Base-by-base conservation (phyloP, 2,797 vertebrate genomes). In the Columba guinea region DNA sequence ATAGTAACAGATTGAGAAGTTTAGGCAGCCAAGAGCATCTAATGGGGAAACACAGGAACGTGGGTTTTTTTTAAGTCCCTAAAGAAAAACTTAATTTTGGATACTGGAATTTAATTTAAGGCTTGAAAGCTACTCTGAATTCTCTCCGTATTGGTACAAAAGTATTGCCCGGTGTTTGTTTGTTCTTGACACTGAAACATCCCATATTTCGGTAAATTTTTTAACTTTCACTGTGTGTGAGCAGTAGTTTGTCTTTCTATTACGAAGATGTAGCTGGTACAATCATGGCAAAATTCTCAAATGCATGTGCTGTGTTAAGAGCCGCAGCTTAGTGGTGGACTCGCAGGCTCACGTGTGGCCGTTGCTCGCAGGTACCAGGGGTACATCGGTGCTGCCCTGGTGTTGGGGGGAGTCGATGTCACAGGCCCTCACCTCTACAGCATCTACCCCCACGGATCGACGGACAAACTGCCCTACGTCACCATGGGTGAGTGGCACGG, bases 381-480 rank as follows among this genome's bases (percentile, higher is more conserved):
- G 90, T 99, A 99, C 97, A 99, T 99, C 26, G 99, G 99, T 3
- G 99, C 99, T 7, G 97, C 99, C 17, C 98, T 99, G 93, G 99
- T 99, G 48, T 97, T 99, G 34, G 99, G 99, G 22, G 99, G 99
- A 37, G 98, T 99, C 22, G 99, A 99, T 83, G 98, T 98, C 89
- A 98, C 98, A 1, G 99, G 99, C 5, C 98, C 99, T 48, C 99
- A 99, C 89, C 98, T 99, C 26, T 99, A 99, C 98, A 99, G 99
- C 98, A 99, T 99, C 95, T 99, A 99, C 96, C 99, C 99, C 46
- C 99, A 99, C 2, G 99, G 99, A 60, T 99, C 99, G 16, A 99
- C 99, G 13, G 99, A 99, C 98, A 99, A 99, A 90, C 97, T 99
- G 89, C 99, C 99, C 46, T 99, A 99, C 1, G 99, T 99, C 95